Percentiles rank a stretch among this genome's conserved stretches.
These are phyloP conservation scores for Melanerpes aurifrons DNA, from an alignment of 2,113 vertebrate species.

Conservation along the genomic window DNA sequence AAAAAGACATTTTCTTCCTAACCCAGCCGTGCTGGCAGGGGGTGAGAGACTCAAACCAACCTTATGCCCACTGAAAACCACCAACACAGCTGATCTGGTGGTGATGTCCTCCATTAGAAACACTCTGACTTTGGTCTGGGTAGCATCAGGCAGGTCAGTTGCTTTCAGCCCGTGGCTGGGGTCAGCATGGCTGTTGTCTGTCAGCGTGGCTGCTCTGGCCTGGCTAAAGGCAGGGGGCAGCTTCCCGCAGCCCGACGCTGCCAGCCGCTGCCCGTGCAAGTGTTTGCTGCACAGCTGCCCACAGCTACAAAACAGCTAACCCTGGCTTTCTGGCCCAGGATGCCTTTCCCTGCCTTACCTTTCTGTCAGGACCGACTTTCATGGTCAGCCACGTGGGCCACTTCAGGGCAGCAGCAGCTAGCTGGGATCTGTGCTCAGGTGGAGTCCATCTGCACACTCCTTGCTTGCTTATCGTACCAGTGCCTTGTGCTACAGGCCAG, in stretches of 20 bases:
- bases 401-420: neutral
- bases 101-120: neutral
- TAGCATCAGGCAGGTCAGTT: neutral
- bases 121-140: neutral
- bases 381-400: rapidly evolving
- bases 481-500: neutral
- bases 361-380: neutral
- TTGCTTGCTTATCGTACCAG: rapidly evolving
- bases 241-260: neutral
- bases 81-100: neutral
- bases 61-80: slow-evolving; percentile 20
- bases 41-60: neutral
- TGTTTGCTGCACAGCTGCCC: neutral
- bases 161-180: neutral
- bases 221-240: neutral
- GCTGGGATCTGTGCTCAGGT: neutral
- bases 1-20: slow-evolving; percentile 36
- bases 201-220: neutral
- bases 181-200: no score
- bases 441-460: rapidly evolving
- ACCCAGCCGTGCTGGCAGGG: neutral
- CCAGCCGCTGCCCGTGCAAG: neutral
- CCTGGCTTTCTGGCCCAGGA: neutral
- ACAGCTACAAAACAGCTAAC: neutral
- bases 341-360: neutral